Conservation (phyloP, 2,113 vertebrate species). For the Leucopsar rothschildi region DNA sequence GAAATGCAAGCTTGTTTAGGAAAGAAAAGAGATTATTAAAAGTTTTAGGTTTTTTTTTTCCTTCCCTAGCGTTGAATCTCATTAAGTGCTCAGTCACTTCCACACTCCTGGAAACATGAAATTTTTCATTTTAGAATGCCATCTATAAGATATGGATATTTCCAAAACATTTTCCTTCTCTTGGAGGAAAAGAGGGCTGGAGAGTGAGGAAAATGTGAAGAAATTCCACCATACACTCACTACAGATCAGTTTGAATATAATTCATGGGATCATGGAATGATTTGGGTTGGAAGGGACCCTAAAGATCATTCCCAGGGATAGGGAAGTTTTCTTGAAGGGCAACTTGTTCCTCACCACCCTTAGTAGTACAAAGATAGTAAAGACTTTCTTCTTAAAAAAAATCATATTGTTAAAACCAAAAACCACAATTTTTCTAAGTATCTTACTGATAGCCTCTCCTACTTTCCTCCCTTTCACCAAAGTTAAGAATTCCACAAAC, state of each 20-base stretch:
- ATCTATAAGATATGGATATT: background rate
- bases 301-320: background rate
- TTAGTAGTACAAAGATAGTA: background rate
- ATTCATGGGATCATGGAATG: background rate
- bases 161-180: background rate
- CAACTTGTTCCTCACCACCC: background rate
- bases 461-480: background rate
- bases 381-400: background rate
- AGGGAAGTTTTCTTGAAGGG: background rate
- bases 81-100: background rate
- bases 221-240: background rate
- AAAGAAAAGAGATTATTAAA: background rate
- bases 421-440: background rate
- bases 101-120: background rate
- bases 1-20: background rate
- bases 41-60: too few species aligned
- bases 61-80: rapidly evolving
- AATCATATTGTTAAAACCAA: background rate
- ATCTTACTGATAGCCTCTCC: background rate
- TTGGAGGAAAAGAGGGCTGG: background rate
- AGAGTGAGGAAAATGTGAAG: background rate
- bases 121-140: background rate
- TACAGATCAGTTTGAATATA: background rate
- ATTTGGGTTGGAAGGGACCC: background rate
- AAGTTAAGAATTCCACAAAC: background rate